Percentiles rank a stretch among this genome's conserved stretches.
Evolutionary conservation across 2,888 invertebrate species (phyloP).

Genomic region (Euclidia mi): DNA sequence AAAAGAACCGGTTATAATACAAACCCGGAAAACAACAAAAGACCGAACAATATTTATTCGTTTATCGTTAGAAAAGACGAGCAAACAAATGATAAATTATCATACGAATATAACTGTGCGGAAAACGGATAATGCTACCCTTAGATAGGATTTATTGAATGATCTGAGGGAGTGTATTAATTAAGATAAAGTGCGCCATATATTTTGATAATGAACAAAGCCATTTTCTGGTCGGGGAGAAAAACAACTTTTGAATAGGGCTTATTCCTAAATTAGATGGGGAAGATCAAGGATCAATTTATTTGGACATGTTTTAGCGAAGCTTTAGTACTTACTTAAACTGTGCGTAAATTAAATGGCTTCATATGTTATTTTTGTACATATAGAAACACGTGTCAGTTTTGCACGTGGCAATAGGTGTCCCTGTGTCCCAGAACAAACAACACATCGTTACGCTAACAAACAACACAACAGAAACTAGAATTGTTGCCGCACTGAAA

Average conservation of each 20-base stretch:
- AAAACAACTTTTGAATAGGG: slow-evolving; percentile 13
- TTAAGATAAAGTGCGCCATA: slow-evolving; percentile 32
- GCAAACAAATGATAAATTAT: slow-evolving; percentile 38
- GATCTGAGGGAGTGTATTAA: slow-evolving; percentile 31
- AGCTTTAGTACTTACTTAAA: too few relatives aligned
- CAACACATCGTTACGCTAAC: too few relatives aligned
- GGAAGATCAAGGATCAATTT: slow-evolving; percentile 25
- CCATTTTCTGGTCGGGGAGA: neutral
- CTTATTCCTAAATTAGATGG: slow-evolving; percentile 24
- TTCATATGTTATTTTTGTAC: too few relatives aligned
- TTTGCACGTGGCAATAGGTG: too few relatives aligned
- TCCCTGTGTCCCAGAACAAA: too few relatives aligned
- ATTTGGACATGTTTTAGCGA: neutral
- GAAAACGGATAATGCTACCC: slow-evolving; percentile 23
- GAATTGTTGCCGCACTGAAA: too few relatives aligned
- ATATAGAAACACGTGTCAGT: too few relatives aligned
- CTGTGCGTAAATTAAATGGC: too few relatives aligned
- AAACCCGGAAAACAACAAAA: slow-evolving; percentile 27
- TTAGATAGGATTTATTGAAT: slow-evolving; percentile 28
- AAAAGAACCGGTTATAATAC: slow-evolving; percentile 20
- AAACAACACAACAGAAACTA: too few relatives aligned
- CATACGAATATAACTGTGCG: slow-evolving; percentile 24
- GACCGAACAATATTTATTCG: slow-evolving; percentile 29
- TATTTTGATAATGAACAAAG: slow-evolving; percentile 19
- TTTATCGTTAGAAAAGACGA: slow-evolving; percentile 32